Evolutionary conservation across 2,888 invertebrate genomes (phyloP).

Genomic region (Crossocerus cetratus): DNA sequence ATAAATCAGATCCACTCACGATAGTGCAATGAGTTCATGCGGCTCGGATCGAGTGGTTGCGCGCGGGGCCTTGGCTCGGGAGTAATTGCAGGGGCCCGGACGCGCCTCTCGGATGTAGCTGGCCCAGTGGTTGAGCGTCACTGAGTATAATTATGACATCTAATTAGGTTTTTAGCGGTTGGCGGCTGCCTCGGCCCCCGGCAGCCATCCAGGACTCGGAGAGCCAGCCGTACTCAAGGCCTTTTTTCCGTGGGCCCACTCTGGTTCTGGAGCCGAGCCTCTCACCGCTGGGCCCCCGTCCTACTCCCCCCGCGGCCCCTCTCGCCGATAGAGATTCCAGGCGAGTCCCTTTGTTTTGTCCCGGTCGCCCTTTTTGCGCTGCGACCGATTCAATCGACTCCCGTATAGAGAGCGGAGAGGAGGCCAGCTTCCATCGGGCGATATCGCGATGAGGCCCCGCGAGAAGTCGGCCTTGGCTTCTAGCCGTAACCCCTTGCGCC

Average conservation of each 20-base stretch:
- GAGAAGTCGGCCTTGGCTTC: constrained; percentile 51
- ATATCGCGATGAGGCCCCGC: constrained; percentile 48
- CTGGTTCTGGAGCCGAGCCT: constrained; percentile 50
- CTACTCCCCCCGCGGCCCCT: constrained; percentile 32
- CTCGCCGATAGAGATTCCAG: constrained; percentile 63
- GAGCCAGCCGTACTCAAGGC: constrained; percentile 60
- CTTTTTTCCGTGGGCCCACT: constrained; percentile 61
- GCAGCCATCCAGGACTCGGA: constrained; percentile 60
- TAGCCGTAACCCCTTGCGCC: constrained; percentile 25
- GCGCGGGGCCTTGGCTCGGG: no score
- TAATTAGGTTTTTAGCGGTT: constrained; percentile 75
- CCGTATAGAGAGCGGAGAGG: constrained; percentile 50
- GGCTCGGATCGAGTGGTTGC: no score
- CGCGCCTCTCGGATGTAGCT: no score
- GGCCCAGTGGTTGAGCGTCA: constrained; percentile 63
- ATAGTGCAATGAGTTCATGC: no score
- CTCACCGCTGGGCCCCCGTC: constrained; percentile 3
- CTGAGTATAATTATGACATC: constrained; percentile 76
- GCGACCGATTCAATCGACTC: constrained; percentile 63
- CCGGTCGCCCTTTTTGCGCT: constrained; percentile 63
- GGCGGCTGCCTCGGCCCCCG: constrained; percentile 63
- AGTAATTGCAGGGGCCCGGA: no score
- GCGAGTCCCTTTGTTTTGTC: constrained; percentile 65
- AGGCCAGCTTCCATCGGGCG: constrained; percentile 7
- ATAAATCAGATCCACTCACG: no score